Base-by-base conservation (phyloP, 2,113 vertebrate genomes). In the Malurus alboscapulatus region DNA sequence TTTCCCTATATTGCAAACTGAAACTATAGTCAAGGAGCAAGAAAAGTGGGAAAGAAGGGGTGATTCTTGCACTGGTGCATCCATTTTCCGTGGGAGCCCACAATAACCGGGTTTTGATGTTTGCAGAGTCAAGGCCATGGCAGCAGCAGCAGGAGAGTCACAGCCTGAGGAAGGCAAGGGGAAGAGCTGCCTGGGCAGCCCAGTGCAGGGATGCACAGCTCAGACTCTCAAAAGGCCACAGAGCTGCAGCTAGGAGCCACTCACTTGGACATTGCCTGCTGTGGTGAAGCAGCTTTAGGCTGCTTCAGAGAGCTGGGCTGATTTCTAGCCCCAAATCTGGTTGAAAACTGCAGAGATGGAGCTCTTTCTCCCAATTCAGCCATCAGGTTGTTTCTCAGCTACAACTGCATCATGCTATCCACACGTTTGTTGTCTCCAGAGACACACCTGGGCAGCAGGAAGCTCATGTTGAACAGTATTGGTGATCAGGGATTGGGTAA, bases 181-280 rank as follows among this genome's bases (percentile, higher is more conserved):
- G 22, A 54, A 40, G 14, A 32, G 45, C 42, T 71, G 42, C 22
- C 29, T 2, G 4, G 55, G 22, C 22, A 80, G 51, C 36, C 26
- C 19, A 6, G 32, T 7, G 53, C 32, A 38, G 66, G 20, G 15
- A 34, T 54, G 24, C 71, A 48, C 30, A 40, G 50, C 30, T 44
- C 58, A 22, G 29, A 42, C 42, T 63, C 36, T 50, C 51, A 9
- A 45, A 14, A 38, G 32, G 30, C 16, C 44, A 38, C 32, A 14
- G 44, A 11, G 5, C 32, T 25, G 20, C 38, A 26, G 65, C 12
- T 1, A 36, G 47, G 42, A n/a, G 24, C 40, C 44, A 3, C 51
- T 24, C 0, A 0, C 14, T 18, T 1, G 0, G 65, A 13, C 30
- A 17, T 7, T 59, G 61, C 38, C 1, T 0, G 38, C 48, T 10